A percentile compares a stretch with the other conserved stretches of the same genome.
Conservation (phyloP, 2,888 invertebrate genomes). For the Ophion ventricosus region DNA sequence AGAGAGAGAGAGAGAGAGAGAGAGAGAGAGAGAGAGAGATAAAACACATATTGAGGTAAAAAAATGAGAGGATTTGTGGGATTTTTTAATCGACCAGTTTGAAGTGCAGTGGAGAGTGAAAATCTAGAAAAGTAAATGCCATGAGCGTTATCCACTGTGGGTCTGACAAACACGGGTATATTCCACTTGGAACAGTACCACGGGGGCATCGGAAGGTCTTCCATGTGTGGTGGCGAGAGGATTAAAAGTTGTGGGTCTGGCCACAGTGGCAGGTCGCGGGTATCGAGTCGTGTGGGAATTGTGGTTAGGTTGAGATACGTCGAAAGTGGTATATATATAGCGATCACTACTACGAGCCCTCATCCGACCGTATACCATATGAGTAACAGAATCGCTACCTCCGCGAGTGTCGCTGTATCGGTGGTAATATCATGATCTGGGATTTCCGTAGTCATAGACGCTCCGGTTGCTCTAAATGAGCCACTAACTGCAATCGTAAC, state of each 20-base stretch:
- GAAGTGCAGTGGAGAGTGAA: background rate
- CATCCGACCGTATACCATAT: background rate
- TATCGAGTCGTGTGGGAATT: conserved; percentile 42
- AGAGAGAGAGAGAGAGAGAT: no score
- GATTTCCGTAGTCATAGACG: conserved; percentile 18
- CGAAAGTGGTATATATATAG: conserved; percentile 41
- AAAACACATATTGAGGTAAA: background rate
- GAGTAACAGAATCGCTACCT: conserved; percentile 46
- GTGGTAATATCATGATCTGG: conserved; percentile 51
- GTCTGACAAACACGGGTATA: conserved; percentile 43
- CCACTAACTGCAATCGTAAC: conserved; percentile 48
- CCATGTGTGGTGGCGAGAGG: conserved; percentile 46
- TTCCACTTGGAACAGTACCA: conserved; percentile 46
- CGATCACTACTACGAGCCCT: conserved; percentile 27
- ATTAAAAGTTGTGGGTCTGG: conserved; percentile 59
- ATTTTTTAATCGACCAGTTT: conserved; percentile 2
- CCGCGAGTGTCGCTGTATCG: conserved; percentile 19
- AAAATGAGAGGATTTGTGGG: background rate
- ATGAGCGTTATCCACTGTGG: conserved; percentile 29
- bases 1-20: no score
- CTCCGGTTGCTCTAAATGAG: conserved; percentile 4
- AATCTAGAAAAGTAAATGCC: conserved; percentile 15
- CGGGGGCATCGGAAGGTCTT: conserved; percentile 29
- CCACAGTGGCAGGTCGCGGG: conserved; percentile 43
- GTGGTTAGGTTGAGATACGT: conserved; percentile 40